A percentile compares a stretch with the other conserved stretches of the same genome.
phyloP scores from a whole-genome alignment of 1,140 invertebrate genomes.

The Cardiocondyla obscurior region DNA sequence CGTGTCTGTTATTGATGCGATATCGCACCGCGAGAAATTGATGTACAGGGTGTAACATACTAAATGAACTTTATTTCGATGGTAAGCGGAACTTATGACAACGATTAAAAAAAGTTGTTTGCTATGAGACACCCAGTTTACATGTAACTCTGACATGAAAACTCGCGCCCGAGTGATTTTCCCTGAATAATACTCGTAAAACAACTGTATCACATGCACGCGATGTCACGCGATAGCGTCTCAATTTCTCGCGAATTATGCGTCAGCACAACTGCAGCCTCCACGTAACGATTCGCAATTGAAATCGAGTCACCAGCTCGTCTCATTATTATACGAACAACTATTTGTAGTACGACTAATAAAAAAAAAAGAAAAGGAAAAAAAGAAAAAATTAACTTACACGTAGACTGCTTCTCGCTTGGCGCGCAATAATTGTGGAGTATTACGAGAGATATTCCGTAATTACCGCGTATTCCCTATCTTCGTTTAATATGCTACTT shows the following conservation, averaged over 20 bases:
- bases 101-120: no score
- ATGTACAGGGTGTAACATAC: no score
- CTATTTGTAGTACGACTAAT: conserved; percentile 2
- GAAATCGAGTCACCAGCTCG: background rate
- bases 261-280: conserved; percentile 2
- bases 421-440: background rate
- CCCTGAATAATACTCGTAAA: conserved; percentile 13
- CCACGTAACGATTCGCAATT: conserved; percentile 8
- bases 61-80: no score
- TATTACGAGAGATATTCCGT: conserved; percentile 14
- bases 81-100: no score
- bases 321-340: conserved; percentile 19
- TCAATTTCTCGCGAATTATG: conserved; percentile 7
- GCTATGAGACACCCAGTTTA: no score
- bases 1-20: background rate
- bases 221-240: conserved; percentile 28
- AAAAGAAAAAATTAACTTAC: no score
- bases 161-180: background rate
- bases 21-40: conserved; percentile 8
- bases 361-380: no score
- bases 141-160: no score
- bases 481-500: background rate
- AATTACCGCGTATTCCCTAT: background rate
- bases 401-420: background rate
- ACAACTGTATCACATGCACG: background rate